phyloP scores from a whole-genome alignment of 1,140 invertebrate species.

The Galendromus occidentalis region DNA sequence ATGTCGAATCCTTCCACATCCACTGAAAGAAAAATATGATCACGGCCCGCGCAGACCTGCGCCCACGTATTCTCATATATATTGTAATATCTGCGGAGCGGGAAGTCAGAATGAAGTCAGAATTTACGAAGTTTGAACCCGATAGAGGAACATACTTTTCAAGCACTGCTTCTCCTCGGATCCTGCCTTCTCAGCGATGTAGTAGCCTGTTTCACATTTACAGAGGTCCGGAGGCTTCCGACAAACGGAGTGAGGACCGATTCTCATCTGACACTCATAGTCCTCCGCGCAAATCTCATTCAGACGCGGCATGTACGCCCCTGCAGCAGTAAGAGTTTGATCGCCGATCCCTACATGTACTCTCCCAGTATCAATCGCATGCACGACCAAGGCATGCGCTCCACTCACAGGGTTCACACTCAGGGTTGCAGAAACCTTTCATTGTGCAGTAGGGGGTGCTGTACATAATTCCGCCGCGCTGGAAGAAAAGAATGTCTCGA shows the following conservation, averaged over 20 bases:
- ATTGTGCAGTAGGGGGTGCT: not conserved
- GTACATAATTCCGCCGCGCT: not conserved
- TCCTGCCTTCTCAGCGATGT: not conserved
- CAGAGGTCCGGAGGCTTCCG: not conserved
- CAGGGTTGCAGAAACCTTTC: constrained; percentile 1
- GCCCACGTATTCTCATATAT: no score
- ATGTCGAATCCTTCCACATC: not conserved
- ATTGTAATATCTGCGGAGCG: no score
- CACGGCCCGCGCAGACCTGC: no score
- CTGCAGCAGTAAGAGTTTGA: not conserved
- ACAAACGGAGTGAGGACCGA: not conserved
- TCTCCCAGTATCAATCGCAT: no score
- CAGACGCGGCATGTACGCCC: not conserved
- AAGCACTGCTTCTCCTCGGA: not conserved
- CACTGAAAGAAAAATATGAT: not conserved
- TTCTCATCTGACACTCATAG: not conserved
- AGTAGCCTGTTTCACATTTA: not conserved
- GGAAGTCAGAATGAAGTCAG: no score
- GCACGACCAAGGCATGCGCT: no score
- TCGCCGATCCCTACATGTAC: no score
- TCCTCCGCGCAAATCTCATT: not conserved
- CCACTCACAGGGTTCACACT: not conserved
- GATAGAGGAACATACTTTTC: not conserved
- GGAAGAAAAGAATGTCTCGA: no score
- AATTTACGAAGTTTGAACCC: no score